Conservation (phyloP, 2,113 vertebrate genomes). For the Nerophis ophidion region DNA sequence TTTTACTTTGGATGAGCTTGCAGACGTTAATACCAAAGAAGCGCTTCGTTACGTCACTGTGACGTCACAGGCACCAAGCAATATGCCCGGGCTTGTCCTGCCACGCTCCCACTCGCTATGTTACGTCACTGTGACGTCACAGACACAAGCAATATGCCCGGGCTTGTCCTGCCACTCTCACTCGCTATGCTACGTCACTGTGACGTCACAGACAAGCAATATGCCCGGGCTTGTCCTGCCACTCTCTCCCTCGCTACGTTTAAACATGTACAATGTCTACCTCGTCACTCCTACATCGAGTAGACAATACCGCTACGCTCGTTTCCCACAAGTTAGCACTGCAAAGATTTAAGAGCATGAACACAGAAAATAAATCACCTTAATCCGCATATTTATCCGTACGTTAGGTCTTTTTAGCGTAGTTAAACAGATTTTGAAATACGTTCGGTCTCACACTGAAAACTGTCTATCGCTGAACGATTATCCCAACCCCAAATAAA, state of each 20-base stretch:
- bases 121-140: neutral
- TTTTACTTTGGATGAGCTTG: too few species aligned
- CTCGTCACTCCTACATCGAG: neutral
- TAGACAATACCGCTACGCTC: neutral
- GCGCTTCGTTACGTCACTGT: neutral
- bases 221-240: slow-evolving; percentile 31
- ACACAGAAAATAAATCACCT: neutral
- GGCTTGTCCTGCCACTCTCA: slow-evolving; percentile 23
- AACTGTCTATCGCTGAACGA: neutral
- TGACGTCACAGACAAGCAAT: neutral
- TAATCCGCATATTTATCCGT: neutral
- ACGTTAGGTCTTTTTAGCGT: too few species aligned
- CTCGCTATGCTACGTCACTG: neutral
- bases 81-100: slow-evolving; percentile 32
- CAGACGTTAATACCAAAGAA: too few species aligned
- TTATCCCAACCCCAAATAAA: too few species aligned
- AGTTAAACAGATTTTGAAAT: neutral
- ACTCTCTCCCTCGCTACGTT: neutral
- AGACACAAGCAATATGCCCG: slow-evolving; percentile 10
- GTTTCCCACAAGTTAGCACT: neutral
- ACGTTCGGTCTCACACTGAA: neutral
- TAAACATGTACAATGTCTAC: neutral
- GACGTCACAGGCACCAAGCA: neutral
- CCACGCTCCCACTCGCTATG: neutral
- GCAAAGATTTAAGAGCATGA: neutral